phyloP scores from a whole-genome alignment of 2,888 invertebrate species.

The Pherbina coryleti region DNA sequence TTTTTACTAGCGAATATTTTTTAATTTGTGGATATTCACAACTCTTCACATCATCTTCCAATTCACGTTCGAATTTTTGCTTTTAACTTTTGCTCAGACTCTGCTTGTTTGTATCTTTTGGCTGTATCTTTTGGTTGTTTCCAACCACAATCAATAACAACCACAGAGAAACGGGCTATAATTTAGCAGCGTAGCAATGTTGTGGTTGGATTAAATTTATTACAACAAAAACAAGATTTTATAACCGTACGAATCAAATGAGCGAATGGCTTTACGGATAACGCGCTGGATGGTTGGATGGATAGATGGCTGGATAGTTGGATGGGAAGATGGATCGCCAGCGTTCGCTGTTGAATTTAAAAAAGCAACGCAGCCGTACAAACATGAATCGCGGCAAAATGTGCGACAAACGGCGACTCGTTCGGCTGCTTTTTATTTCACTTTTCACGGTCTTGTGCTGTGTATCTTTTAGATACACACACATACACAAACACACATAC shows the following conservation, averaged over 20 bases:
- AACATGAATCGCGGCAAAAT: neutral
- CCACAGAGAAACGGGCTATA: neutral
- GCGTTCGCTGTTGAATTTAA: neutral
- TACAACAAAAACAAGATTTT: neutral
- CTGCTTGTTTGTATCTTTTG: neutral
- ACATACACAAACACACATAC: neutral
- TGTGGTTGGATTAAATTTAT: neutral
- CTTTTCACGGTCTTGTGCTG: neutral
- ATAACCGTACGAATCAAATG: conserved; percentile 27
- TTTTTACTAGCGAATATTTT: too few species aligned
- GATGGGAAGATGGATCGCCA: neutral
- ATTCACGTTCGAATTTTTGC: too few species aligned
- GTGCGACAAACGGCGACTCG: conserved; percentile 21
- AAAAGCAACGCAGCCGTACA: neutral
- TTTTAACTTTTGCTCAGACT: too few species aligned
- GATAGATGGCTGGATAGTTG: neutral
- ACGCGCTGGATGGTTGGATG: neutral
- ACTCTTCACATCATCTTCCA: too few species aligned
- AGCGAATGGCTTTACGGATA: neutral
- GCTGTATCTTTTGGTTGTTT: neutral
- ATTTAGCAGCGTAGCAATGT: neutral
- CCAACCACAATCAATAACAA: neutral
- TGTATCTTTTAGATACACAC: conserved; percentile 23
- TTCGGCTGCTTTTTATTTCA: neutral
- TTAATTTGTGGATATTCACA: too few species aligned